Percentiles rank a stretch among this genome's conserved stretches.
Conservation (phyloP, 2,797 vertebrate genomes). For the Spinibarbus caldwelli region DNA sequence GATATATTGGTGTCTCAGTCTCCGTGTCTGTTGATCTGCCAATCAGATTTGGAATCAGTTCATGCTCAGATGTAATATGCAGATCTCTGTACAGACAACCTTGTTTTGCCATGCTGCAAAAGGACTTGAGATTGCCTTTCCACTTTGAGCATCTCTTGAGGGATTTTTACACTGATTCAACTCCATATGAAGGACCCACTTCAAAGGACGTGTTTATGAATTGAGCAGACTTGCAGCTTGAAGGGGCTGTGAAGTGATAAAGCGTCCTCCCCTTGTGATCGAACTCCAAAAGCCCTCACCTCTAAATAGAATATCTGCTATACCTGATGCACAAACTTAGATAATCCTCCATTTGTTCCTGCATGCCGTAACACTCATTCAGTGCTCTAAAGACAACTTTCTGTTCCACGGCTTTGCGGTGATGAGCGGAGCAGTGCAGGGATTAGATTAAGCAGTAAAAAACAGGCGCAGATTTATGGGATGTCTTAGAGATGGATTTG, state of each 20-base stretch:
- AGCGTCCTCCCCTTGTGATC: conserved; percentile 39
- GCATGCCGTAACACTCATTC: conserved; percentile 20
- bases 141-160: conserved; percentile 27
- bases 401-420: background rate
- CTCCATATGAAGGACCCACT: conserved; percentile 39
- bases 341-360: conserved; percentile 40
- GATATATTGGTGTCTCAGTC: no score
- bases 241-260: conserved; percentile 52
- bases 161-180: conserved; percentile 41
- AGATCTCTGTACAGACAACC: conserved; percentile 23
- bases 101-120: conserved; percentile 25
- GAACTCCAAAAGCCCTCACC: conserved; percentile 44
- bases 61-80: conserved; percentile 4
- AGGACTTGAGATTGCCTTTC: conserved; percentile 32
- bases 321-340: conserved; percentile 35
- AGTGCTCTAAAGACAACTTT: conserved; percentile 42
- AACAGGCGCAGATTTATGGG: conserved; percentile 36
- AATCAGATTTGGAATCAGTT: background rate
- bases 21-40: background rate
- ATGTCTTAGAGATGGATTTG: conserved; percentile 41
- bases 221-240: conserved; percentile 44
- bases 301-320: conserved; percentile 42
- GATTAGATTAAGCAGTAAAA: conserved; percentile 41
- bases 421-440: conserved; percentile 26
- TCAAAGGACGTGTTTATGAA: conserved; percentile 54